Base-by-base conservation (phyloP, 30 jellyfish, hydroid and myxozoan genomes). In the Clytia hemisphaerica region DNA sequence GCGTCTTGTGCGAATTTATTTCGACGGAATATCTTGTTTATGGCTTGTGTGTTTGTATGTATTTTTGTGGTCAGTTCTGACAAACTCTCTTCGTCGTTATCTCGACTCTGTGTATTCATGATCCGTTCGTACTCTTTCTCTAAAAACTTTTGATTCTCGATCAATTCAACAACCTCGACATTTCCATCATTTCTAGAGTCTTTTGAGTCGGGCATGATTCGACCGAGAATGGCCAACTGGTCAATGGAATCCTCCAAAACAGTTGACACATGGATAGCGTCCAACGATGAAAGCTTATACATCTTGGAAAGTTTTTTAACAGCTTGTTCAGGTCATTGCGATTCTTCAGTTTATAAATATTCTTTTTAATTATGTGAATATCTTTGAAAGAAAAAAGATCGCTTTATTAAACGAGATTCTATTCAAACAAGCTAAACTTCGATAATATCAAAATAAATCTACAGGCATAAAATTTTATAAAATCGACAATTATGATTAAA, bases 171-270 rank as follows among this genome's bases (percentile, higher is more conserved):
- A 1, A 76, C 45, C 6, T 75, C 92, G 62, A 75, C 78, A 65
- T 71, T 70, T 59, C 61, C 86, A 55, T 76, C 82, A 80, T 82
- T 67, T 37, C 9, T 49, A 12, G 59, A 18, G 61, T 75, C 92
- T 5, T 64, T 35, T 1, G 81, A 69, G 10, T 61, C 78, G 30
- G 96, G 92, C 58, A 72, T 31, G 2, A 86, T 80, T 28, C 84
- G 67, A 4, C 94, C 93, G 67, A 86, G 94, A 26, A 86, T 78
- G 16, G 88, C 94, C 61, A 86, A 67, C 61, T 86, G 96, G 47
- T 86, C 96, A 29, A 79, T 77, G 46, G 92, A 79, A 58, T 86
- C 96, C 79, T 86, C 96, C 9, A 86, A 60, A 21, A 73, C 94
- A 37, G 87, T 79, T 47, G 92, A 44, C 29, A 78, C 85, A 74